A percentile compares a stretch with the other conserved stretches of the same genome.
Conservation (phyloP, 2,797 vertebrate genomes). For the Masticophis lateralis region DNA sequence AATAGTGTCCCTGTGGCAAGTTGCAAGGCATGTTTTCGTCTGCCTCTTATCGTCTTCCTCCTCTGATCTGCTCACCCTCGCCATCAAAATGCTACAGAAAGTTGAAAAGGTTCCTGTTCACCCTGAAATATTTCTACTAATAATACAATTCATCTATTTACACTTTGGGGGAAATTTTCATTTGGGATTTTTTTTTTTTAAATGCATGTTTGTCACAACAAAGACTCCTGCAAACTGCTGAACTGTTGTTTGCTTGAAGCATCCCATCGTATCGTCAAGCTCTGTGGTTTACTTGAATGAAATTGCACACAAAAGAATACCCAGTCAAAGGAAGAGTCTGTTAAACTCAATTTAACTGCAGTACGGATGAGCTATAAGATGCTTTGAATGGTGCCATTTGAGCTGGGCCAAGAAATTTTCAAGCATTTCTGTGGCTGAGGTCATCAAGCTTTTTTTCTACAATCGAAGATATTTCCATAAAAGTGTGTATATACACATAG, state of each 20-base stretch:
- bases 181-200: background rate
- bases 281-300: background rate
- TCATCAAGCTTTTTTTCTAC: background rate
- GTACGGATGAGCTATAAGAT: background rate
- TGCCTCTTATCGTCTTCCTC: background rate
- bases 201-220: background rate
- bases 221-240: background rate
- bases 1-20: background rate
- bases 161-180: background rate
- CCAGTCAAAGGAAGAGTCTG: background rate
- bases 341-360: background rate
- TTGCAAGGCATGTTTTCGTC: background rate
- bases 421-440: too few relatives aligned
- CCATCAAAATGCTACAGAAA: background rate
- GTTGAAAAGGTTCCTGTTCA: background rate
- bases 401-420: background rate
- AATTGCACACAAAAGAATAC: background rate
- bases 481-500: background rate
- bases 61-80: background rate
- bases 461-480: background rate
- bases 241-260: background rate
- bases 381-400: background rate
- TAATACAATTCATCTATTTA: background rate
- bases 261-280: too few relatives aligned
- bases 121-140: background rate